These are phyloP conservation scores for Cenopis cana DNA, from an alignment of 2,888 invertebrate species.

Conservation along the genomic window DNA sequence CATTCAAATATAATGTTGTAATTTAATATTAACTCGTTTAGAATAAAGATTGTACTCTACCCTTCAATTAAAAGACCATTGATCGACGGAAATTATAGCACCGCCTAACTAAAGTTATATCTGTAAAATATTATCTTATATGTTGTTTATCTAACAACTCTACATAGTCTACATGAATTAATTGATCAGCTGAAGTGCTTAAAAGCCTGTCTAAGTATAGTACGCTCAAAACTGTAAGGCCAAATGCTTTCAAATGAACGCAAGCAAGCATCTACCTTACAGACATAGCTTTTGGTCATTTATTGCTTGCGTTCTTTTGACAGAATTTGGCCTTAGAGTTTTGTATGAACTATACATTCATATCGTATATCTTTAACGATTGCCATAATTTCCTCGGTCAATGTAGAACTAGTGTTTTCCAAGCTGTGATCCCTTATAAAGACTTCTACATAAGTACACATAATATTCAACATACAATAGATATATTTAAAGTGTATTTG, in stretches of 20 bases:
- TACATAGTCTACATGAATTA: background rate
- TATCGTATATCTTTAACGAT: background rate
- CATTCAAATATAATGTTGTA: constrained; percentile 27
- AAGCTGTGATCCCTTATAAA: constrained; percentile 85
- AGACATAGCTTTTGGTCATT: too few species aligned
- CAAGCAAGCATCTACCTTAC: too few species aligned
- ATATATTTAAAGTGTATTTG: constrained; percentile 41
- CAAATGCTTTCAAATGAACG: too few species aligned
- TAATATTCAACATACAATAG: constrained; percentile 54
- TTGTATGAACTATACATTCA: too few species aligned
- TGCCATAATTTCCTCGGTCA: constrained; percentile 60
- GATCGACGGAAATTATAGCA: constrained; percentile 45
- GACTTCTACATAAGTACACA: constrained; percentile 82
- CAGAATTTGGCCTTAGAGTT: too few species aligned
- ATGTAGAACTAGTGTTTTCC: constrained; percentile 80
- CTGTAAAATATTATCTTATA: background rate
- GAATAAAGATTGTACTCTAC: constrained; percentile 47
- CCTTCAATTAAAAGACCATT: constrained; percentile 51
- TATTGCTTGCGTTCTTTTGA: too few species aligned
- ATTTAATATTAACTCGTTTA: constrained; percentile 30
- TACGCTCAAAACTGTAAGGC: too few species aligned
- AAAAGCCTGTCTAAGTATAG: background rate
- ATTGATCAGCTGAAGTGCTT: background rate
- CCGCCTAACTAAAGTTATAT: background rate
- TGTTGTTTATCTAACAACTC: background rate